phyloP scores from a whole-genome alignment of 1,140 invertebrate genomes.

The Calliopsis andreniformis region DNA sequence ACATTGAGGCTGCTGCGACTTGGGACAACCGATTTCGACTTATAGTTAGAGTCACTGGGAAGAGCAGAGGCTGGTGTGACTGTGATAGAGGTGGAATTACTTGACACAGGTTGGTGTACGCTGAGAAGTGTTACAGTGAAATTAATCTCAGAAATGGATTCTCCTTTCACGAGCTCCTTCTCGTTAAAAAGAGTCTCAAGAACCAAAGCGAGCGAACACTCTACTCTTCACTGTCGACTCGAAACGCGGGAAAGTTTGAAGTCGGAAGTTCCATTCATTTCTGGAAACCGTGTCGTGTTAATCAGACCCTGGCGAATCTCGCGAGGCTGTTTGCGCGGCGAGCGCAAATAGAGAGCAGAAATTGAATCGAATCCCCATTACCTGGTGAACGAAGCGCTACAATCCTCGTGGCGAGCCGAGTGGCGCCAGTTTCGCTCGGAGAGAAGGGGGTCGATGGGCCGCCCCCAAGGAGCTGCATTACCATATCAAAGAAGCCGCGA shows the following conservation, averaged over 20 bases:
- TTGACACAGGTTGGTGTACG: too few relatives aligned
- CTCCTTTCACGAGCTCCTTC: too few relatives aligned
- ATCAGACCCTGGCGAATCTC: slow-evolving; percentile 21
- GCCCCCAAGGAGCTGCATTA: slow-evolving; percentile 2
- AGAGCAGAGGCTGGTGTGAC: too few relatives aligned
- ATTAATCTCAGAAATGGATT: too few relatives aligned
- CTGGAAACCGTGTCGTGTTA: slow-evolving; percentile 25
- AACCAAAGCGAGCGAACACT: too few relatives aligned
- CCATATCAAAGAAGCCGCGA: slow-evolving; percentile 24
- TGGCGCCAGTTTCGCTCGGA: background rate
- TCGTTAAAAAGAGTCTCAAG: too few relatives aligned
- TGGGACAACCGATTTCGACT: background rate
- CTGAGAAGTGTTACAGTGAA: too few relatives aligned
- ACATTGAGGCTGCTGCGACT: background rate
- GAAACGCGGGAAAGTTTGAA: background rate
- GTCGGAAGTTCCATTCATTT: slow-evolving; percentile 2
- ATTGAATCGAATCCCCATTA: background rate
- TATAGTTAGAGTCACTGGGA: too few relatives aligned
- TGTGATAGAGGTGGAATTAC: too few relatives aligned
- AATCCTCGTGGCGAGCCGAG: background rate
- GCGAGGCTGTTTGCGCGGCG: too few relatives aligned
- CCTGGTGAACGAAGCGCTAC: background rate
- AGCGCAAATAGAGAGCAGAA: background rate
- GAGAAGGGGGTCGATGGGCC: slow-evolving; percentile 12
- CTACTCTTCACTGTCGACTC: too few relatives aligned